Base-by-base conservation (phyloP, 2,797 vertebrate species). In the Spondyliosoma cantharus region DNA sequence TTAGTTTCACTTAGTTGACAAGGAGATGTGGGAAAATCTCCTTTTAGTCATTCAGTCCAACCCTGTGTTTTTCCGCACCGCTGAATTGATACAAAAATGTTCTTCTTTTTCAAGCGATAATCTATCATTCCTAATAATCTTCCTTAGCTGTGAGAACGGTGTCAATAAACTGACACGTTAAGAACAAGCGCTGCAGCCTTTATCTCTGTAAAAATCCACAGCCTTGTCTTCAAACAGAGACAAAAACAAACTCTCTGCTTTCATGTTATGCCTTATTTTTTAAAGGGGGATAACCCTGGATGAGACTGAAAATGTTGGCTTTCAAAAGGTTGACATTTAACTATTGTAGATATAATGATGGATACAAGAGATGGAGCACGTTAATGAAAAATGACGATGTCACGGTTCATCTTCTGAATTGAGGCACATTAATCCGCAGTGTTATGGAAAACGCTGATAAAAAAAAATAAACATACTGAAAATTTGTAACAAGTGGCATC, bases 111-210 rank as follows among this genome's bases (percentile, higher is more conserved):
- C 77, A 87, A 86, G 85, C 49, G 80, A 91, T 90, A 88, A 91
- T 91, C 91, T 81, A 84, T 86, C 71, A 63, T 91, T 89, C 90
- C 89, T 90, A 91, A 92, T 90, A 93, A 94, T 93, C 91, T 94
- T 71, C 78, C 75, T 84, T 87, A 80, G 77, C 88, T 85, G 85
- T 60, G 73, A 89, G 86, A 94, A 91, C 52, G 76, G 83, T 93
- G 93, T 94, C 93, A 94, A 92, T 95, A 94, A 94, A 94, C 87
- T 86, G 87, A 90, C 81, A 91, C 76, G 92, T 92, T 92, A 90
- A 91, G 90, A 94, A 95, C 90, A 95, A 95, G 92, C 81, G 81
- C 80, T 85, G 71, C 75, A 75, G 77, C 90, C 85, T 88, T 95
- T 90, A 93, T 93, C 91, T 90, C 58, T n/a, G 74, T 80, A 60